Conservation (phyloP, 2,797 vertebrate genomes). For the Siniperca obscura region DNA sequence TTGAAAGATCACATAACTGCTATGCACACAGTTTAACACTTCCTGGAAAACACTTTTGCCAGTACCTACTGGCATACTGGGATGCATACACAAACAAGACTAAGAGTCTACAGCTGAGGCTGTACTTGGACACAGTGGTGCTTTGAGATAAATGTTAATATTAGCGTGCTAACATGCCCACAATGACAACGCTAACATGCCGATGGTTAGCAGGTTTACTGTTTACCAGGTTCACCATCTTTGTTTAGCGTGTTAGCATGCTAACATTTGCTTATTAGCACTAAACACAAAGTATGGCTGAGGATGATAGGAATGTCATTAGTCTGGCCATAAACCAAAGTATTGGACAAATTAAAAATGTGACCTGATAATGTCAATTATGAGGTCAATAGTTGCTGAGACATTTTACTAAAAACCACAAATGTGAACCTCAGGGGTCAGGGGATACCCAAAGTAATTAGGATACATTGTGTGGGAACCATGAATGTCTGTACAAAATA, state of each 20-base stretch:
- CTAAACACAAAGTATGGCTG: neutral
- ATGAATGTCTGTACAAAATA: neutral
- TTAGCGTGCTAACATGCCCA: neutral
- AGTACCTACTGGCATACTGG: neutral
- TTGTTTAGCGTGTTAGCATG: neutral
- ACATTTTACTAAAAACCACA: too few species aligned
- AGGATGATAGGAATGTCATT: neutral
- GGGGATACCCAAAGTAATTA: neutral
- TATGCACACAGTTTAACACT: neutral
- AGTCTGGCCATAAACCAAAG: neutral
- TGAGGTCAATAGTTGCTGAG: neutral
- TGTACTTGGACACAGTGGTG: neutral
- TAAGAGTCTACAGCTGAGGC: neutral
- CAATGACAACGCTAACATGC: neutral
- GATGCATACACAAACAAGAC: neutral
- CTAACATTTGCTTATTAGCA: neutral
- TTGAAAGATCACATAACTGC: neutral
- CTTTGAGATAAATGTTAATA: neutral
- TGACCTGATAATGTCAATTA: neutral
- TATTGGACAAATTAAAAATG: neutral
- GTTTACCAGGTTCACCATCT: neutral
- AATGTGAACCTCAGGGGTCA: neutral
- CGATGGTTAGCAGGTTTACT: neutral
- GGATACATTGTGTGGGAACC: neutral
- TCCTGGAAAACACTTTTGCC: neutral